Percentiles rank a stretch among this genome's conserved stretches.
Evolutionary conservation across 2,113 vertebrate species (phyloP).

Genomic region (Urocolius indicus): DNA sequence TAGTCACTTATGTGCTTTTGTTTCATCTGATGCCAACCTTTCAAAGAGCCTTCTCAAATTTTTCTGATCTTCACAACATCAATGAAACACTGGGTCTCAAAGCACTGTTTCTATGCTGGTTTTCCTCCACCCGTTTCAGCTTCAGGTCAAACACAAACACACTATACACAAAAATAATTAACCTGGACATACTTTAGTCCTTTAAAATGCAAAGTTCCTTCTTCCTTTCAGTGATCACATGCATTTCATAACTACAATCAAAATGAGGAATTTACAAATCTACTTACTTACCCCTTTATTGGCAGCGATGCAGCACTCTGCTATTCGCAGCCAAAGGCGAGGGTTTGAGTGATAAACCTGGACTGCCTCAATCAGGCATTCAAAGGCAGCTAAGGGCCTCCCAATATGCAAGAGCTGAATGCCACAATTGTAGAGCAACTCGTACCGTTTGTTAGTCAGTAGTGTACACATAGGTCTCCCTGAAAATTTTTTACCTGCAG

Average conservation of each 20-base stretch:
- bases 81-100: neutral
- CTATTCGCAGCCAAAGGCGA: constrained; percentile 94
- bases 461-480: constrained; percentile 96
- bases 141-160: neutral
- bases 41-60: neutral
- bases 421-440: constrained; percentile 96
- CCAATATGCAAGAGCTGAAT: constrained; percentile 96
- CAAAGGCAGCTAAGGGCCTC: constrained; percentile 93
- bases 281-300: constrained; percentile 95
- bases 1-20: neutral
- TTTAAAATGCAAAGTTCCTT: neutral
- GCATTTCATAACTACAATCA: neutral
- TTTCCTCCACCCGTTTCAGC: neutral
- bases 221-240: neutral
- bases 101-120: neutral
- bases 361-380: constrained; percentile 96
- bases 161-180: neutral
- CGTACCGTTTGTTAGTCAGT: constrained; percentile 93
- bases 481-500: constrained; percentile 90
- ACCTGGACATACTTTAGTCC: neutral
- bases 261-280: neutral
- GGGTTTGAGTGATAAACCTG: constrained; percentile 98
- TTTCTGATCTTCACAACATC: neutral
- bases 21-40: neutral
- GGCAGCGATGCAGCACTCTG: constrained; percentile 97